phyloP scores from a whole-genome alignment of 1,140 invertebrate species.

The Akabosia matsudoensis region DNA sequence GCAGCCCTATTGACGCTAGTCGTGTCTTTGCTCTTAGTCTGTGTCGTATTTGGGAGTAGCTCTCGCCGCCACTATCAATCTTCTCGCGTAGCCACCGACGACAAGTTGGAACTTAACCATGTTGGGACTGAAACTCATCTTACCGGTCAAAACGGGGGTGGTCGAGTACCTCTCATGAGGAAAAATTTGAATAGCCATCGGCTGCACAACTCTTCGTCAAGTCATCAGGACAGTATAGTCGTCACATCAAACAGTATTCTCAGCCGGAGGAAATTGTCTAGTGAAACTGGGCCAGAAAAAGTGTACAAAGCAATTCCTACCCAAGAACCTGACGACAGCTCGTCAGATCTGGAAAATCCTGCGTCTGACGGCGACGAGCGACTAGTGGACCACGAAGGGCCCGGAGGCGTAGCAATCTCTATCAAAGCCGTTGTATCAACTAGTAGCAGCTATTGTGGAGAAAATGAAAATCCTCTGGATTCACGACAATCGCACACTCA shows the following conservation, averaged over 20 bases:
- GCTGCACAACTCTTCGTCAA: conserved; percentile 14
- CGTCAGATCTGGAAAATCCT: background rate
- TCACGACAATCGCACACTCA: no score
- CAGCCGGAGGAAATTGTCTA: conserved; percentile 7
- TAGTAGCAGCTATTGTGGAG: no score
- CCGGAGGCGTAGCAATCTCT: background rate
- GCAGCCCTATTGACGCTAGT: conserved; percentile 58
- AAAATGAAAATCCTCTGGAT: no score
- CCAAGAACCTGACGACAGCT: conserved; percentile 34
- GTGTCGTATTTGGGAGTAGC: conserved; percentile 50
- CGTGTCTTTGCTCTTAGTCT: conserved; percentile 61
- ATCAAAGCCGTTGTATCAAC: background rate
- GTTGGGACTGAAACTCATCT: background rate
- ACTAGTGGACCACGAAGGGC: conserved; percentile 5
- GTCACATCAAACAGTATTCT: background rate
- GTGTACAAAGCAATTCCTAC: conserved; percentile 43
- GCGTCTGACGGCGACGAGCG: background rate
- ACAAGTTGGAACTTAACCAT: background rate
- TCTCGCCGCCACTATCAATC: background rate
- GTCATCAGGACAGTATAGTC: background rate
- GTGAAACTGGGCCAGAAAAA: background rate
- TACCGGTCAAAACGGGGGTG: conserved; percentile 3
- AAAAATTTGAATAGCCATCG: conserved; percentile 3
- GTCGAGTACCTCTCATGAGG: conserved; percentile 24
- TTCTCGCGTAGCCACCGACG: background rate